Percentiles rank a stretch among this genome's conserved stretches.
Evolutionary conservation across 2,797 vertebrate genomes (phyloP).

Genomic region (Echeneis naucrates): DNA sequence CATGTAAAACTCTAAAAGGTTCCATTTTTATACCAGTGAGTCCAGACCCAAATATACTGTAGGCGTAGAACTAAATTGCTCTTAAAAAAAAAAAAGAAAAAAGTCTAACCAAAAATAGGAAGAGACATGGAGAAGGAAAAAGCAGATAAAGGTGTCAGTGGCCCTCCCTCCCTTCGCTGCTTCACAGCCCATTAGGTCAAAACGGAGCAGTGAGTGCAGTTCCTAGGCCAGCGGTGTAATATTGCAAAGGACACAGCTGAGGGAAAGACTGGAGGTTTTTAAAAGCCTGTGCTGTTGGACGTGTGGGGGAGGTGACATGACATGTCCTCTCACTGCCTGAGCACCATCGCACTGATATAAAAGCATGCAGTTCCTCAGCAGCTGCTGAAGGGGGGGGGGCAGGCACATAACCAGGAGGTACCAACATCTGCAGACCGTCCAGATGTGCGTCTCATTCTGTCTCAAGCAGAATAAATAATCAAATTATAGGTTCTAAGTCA

Average conservation of each 20-base stretch:
- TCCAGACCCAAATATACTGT: neutral
- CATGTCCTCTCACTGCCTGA: constrained; percentile 63
- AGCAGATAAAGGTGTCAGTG: constrained; percentile 21
- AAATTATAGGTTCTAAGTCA: neutral
- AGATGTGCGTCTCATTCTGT: neutral
- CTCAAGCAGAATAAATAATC: neutral
- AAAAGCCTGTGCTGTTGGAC: constrained; percentile 66
- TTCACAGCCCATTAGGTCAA: constrained; percentile 73
- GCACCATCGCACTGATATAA: constrained; percentile 61
- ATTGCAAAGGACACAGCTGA: constrained; percentile 45
- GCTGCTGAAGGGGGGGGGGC: constrained; percentile 39
- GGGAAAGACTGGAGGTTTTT: constrained; percentile 63
- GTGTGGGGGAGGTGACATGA: constrained; percentile 71
- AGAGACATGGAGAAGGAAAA: neutral
- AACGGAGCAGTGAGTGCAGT: constrained; percentile 48
- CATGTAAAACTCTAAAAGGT: neutral
- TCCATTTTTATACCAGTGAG: neutral
- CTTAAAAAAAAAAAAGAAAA: too few species aligned
- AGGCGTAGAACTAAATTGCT: neutral
- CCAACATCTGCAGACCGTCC: constrained; percentile 2
- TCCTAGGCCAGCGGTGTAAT: constrained; percentile 63
- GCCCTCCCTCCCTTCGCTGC: constrained; percentile 5
- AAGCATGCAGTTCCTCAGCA: constrained; percentile 34
- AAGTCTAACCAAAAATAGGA: too few species aligned
- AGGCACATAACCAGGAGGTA: neutral